phyloP scores from a whole-genome alignment of 2,113 vertebrate species.

The Grammomys surdaster region DNA sequence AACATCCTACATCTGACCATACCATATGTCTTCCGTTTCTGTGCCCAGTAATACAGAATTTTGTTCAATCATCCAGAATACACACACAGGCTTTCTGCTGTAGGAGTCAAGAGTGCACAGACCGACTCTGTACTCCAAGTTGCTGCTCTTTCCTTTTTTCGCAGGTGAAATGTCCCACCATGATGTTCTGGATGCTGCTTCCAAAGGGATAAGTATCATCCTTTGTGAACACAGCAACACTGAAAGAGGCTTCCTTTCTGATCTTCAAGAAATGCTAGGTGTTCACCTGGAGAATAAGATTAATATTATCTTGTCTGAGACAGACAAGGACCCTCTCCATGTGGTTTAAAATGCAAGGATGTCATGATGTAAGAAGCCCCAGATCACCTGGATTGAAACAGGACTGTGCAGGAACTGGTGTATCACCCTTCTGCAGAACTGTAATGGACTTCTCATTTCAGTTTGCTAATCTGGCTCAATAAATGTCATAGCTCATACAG shows the following conservation, averaged over 20 bases:
- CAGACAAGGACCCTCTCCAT: conserved; percentile 93
- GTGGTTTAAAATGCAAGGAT: conserved; percentile 83
- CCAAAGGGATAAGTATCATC: conserved; percentile 92
- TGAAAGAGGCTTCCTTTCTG: conserved; percentile 94
- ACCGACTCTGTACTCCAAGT: background rate
- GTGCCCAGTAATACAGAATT: background rate
- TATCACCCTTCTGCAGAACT: background rate
- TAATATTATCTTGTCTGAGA: conserved; percentile 89
- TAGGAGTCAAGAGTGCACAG: background rate
- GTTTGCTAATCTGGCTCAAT: conserved; percentile 12
- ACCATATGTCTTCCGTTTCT: background rate
- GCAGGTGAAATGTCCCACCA: conserved; percentile 99
- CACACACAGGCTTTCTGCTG: background rate
- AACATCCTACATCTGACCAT: too few species aligned
- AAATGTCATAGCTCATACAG: background rate
- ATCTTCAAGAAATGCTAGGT: conserved; percentile 89
- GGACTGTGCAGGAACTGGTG: background rate
- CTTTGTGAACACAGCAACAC: conserved; percentile 98
- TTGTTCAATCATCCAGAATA: background rate
- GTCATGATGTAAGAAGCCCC: background rate
- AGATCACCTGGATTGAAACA: background rate
- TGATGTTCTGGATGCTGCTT: conserved; percentile 92
- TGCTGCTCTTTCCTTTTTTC: conserved; percentile 37
- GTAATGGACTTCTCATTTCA: background rate
- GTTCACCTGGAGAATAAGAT: conserved; percentile 88